Conservation (phyloP, 2,797 vertebrate genomes). For the Gymnothorax javanicus region DNA sequence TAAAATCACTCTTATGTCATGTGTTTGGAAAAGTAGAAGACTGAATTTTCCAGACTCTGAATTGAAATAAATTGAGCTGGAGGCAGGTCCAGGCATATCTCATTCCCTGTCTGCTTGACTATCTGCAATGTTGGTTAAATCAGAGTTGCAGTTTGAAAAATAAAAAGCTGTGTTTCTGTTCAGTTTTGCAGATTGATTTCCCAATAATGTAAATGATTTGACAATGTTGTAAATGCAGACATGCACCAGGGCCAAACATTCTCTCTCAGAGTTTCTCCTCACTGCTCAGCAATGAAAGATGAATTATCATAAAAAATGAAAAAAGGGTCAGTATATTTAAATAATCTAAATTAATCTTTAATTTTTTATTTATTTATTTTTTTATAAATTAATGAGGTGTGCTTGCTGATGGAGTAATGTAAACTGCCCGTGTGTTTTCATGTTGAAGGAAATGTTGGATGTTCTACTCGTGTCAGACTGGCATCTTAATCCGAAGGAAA, state of each 20-base stretch:
- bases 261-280: neutral
- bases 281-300: neutral
- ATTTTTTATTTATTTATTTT: neutral
- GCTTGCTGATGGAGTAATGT: neutral
- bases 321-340: too few species aligned
- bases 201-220: neutral
- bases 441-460: neutral
- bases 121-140: neutral
- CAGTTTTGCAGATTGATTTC: neutral
- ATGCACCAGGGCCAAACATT: neutral
- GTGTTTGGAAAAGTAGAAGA: neutral
- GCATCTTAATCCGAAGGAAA: neutral
- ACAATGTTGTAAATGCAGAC: neutral
- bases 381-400: neutral
- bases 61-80: neutral
- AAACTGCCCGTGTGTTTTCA: neutral
- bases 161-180: neutral
- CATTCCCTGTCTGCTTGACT: neutral
- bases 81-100: neutral
- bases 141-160: neutral
- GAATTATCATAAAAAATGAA: too few species aligned
- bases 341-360: too few species aligned
- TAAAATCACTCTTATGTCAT: neutral
- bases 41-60: neutral
- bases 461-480: neutral